Percentiles rank a stretch among this genome's conserved stretches.
Conservation (phyloP, 1,140 invertebrate genomes). For the Dreissena rostriformis region DNA sequence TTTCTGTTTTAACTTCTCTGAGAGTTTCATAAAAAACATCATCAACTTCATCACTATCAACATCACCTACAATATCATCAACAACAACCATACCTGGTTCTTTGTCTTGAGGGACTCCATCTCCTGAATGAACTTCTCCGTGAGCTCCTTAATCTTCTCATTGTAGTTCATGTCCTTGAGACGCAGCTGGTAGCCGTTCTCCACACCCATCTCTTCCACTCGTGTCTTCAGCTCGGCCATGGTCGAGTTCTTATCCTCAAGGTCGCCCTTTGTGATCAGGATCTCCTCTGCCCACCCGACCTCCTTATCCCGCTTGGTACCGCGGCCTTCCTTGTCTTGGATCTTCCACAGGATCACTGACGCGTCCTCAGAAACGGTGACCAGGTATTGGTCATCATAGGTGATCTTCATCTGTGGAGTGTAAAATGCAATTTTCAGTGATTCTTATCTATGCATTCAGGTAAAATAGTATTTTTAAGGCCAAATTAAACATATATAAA, state of each 20-base stretch:
- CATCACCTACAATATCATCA: not conserved
- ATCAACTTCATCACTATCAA: no score
- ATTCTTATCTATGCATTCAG: no score
- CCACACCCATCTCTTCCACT: conserved; percentile 83
- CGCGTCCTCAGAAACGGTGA: conserved; percentile 89
- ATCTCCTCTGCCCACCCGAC: conserved; percentile 88
- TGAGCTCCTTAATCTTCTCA: conserved; percentile 83
- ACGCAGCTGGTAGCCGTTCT: conserved; percentile 84
- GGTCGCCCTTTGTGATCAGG: conserved; percentile 83
- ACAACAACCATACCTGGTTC: conserved; percentile 75
- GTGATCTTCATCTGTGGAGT: conserved; percentile 82
- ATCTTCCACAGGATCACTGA: conserved; percentile 93
- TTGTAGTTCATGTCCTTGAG: conserved; percentile 83
- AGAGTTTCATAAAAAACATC: no score
- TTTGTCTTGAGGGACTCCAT: conserved; percentile 82
- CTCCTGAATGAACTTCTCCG: conserved; percentile 82
- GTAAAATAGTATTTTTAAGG: no score
- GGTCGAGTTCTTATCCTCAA: conserved; percentile 84
- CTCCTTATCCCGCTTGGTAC: conserved; percentile 88
- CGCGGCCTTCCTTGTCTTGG: conserved; percentile 88
- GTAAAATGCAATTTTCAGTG: not conserved
- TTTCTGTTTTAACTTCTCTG: no score
- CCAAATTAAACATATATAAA: no score
- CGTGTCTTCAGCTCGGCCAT: conserved; percentile 82
- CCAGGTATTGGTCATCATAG: conserved; percentile 89